Conservation (phyloP, 2,797 vertebrate genomes). For the Anabacerthia variegaticeps region DNA sequence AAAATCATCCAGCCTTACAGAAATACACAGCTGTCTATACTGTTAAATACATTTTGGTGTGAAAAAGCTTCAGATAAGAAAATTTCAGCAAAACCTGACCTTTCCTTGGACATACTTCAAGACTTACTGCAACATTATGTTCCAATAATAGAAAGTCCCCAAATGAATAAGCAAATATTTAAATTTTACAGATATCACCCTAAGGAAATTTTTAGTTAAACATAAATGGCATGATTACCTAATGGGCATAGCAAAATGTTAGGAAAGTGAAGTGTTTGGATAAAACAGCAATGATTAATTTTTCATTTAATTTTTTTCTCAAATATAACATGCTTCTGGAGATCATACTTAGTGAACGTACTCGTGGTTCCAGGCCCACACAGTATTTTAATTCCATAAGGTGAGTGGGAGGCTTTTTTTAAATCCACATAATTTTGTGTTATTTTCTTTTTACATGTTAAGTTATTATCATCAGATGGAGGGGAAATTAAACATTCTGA, state of each 20-base stretch:
- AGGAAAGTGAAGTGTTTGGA: slow-evolving; percentile 68
- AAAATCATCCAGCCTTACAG: not conserved
- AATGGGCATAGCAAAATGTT: slow-evolving; percentile 59
- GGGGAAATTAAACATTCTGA: slow-evolving; percentile 77
- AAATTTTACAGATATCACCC: not conserved
- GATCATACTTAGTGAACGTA: slow-evolving; percentile 74
- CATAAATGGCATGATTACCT: slow-evolving; percentile 29
- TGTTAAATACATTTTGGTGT: not conserved
- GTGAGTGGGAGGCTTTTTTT: slow-evolving; percentile 78
- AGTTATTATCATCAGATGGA: slow-evolving; percentile 79
- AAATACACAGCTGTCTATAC: not conserved
- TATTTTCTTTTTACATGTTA: slow-evolving; percentile 66
- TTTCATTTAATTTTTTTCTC: slow-evolving; percentile 58
- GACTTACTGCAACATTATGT: not conserved
- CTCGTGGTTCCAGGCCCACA: slow-evolving; percentile 75
- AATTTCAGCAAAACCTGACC: slow-evolving; percentile 4
- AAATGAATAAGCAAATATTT: slow-evolving; percentile 4
- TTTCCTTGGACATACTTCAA: slow-evolving; percentile 45
- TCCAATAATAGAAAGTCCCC: slow-evolving; percentile 5
- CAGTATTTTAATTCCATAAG: slow-evolving; percentile 81
- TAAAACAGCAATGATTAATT: slow-evolving; percentile 71
- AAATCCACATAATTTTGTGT: slow-evolving; percentile 77
- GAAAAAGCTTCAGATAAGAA: slow-evolving; percentile 4
- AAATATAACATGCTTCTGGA: slow-evolving; percentile 68
- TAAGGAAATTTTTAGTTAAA: not conserved